Percentiles rank a stretch among this genome's conserved stretches.
Evolutionary conservation across 2,888 invertebrate genomes (phyloP).

Genomic region (Scrobipalpa atriplicella): DNA sequence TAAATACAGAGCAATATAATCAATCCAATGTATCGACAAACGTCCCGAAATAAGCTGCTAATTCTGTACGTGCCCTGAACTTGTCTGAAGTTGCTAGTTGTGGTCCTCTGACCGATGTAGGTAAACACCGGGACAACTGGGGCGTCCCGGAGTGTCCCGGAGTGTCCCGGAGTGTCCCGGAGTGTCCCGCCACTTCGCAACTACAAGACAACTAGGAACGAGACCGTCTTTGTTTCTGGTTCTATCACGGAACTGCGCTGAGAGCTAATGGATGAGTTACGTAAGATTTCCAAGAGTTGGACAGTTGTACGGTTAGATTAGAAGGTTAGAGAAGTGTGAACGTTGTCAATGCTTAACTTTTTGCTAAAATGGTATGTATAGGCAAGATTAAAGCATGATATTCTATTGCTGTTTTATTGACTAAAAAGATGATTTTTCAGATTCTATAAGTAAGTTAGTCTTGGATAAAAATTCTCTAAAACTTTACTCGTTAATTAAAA

Average conservation of each 20-base stretch:
- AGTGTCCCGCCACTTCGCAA: slow-evolving; percentile 16
- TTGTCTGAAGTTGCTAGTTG: slow-evolving; percentile 7
- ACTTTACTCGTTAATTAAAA: too few species aligned
- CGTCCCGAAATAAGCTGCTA: slow-evolving; percentile 6
- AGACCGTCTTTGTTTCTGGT: slow-evolving; percentile 17
- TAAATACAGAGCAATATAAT: background rate
- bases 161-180: slow-evolving; percentile 18
- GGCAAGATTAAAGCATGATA: too few species aligned
- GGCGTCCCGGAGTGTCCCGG: slow-evolving; percentile 16
- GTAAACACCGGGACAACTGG: slow-evolving; percentile 29
- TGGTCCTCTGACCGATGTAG: slow-evolving; percentile 25
- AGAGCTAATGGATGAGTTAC: slow-evolving; percentile 17
- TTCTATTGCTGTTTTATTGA: too few species aligned
- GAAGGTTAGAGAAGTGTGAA: background rate
- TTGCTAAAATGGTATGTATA: too few species aligned
- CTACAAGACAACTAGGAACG: slow-evolving; percentile 15
- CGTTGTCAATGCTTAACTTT: background rate
- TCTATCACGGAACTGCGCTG: slow-evolving; percentile 13
- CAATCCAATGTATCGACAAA: background rate
- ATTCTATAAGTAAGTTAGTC: too few species aligned
- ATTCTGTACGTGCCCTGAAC: slow-evolving; percentile 10
- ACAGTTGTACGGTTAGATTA: slow-evolving; percentile 4
- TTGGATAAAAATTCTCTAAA: too few species aligned
- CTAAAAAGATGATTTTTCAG: too few species aligned
- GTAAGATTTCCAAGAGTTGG: slow-evolving; percentile 10